phyloP scores from a whole-genome alignment of 1,140 invertebrate genomes.

The Teleogryllus occipitalis region DNA sequence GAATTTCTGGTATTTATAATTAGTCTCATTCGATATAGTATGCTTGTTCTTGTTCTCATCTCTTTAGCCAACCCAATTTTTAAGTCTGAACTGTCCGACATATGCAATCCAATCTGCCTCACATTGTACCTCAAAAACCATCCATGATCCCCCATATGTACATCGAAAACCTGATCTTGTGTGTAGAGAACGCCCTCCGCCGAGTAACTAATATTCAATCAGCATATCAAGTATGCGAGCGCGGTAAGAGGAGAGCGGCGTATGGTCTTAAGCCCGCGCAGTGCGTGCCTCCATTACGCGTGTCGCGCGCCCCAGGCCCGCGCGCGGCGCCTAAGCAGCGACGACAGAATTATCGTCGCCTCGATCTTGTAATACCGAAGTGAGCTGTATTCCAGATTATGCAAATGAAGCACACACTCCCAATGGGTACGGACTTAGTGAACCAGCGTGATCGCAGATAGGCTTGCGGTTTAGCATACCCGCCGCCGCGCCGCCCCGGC shows the following conservation, averaged over 20 bases:
- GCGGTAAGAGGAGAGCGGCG: not conserved
- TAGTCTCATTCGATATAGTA: no score
- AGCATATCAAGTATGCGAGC: not conserved
- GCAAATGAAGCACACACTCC: not conserved
- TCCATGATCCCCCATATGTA: no score
- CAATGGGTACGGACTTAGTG: not conserved
- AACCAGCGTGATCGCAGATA: not conserved
- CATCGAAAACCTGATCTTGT: no score
- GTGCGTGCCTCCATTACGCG: no score
- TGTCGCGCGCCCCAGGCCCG: not conserved
- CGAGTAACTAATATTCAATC: not conserved
- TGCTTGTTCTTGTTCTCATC: no score
- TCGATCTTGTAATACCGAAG: conserved; percentile 1
- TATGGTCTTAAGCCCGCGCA: not conserved
- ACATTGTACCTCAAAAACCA: no score
- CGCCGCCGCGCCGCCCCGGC: no score
- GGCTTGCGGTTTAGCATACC: not conserved
- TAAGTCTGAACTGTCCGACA: no score
- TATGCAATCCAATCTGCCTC: no score
- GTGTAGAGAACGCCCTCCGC: no score
- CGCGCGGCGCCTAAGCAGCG: not conserved
- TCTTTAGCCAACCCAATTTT: no score
- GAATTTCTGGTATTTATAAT: no score
- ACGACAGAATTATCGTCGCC: not conserved
- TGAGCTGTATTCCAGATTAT: conserved; percentile 4